A percentile compares a stretch with the other conserved stretches of the same genome.
Evolutionary conservation across 37 sponge, comb jelly and placozoan genomes (phyloP).

Genomic region (Crambe crambe): DNA sequence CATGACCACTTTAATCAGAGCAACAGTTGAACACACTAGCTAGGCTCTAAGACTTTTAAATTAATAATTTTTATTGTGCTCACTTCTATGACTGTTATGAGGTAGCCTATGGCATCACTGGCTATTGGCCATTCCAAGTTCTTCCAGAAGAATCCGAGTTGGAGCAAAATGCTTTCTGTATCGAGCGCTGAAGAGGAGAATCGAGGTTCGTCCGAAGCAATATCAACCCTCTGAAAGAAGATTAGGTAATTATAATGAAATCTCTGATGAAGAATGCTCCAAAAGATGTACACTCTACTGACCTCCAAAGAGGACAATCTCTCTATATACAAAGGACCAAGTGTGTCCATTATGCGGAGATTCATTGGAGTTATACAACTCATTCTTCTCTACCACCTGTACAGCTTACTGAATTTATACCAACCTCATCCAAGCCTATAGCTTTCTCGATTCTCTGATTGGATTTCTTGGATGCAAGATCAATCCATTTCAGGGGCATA

Average conservation of each 20-base stretch:
- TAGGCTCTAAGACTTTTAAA: too few relatives aligned
- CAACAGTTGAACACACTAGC: too few relatives aligned
- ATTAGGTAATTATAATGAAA: background rate
- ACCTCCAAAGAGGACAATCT: background rate
- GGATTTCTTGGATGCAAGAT: constrained; percentile 5
- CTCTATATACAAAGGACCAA: background rate
- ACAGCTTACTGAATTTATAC: too few relatives aligned
- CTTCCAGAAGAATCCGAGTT: constrained; percentile 48
- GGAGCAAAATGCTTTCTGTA: constrained; percentile 26
- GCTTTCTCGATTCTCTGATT: constrained; percentile 35
- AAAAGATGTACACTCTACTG: background rate
- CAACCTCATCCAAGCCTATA: constrained; percentile 34
- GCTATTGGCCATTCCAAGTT: constrained; percentile 49
- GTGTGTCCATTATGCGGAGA: too few relatives aligned
- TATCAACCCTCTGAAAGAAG: background rate
- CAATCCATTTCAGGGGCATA: constrained; percentile 45
- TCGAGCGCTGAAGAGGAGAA: constrained; percentile 65
- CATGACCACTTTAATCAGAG: too few relatives aligned
- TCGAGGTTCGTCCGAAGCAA: constrained; percentile 10
- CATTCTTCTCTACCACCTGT: too few relatives aligned
- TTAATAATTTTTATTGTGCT: too few relatives aligned
- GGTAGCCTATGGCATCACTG: constrained; percentile 26
- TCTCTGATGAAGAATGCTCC: background rate
- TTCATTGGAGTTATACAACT: too few relatives aligned
- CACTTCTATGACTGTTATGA: constrained; percentile 14